Percentiles rank a stretch among this genome's conserved stretches.
These are phyloP conservation scores for Hoplodrina blanda DNA, from an alignment of 2,888 invertebrate genomes.

Conservation along the genomic window DNA sequence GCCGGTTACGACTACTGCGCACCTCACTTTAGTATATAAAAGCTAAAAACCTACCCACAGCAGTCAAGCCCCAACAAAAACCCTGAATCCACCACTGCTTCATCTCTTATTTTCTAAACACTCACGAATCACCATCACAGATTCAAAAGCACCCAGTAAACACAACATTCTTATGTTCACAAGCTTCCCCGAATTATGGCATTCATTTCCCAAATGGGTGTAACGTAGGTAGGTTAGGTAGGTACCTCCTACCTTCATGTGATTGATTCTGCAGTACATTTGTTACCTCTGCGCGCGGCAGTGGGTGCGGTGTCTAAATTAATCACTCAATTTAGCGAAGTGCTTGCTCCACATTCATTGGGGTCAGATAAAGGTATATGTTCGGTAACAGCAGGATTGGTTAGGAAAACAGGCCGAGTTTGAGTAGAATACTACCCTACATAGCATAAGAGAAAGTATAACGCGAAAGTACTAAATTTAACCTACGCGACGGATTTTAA, in stretches of 20 bases:
- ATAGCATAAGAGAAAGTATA: too few relatives aligned
- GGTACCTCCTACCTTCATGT: conserved; percentile 5
- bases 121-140: background rate
- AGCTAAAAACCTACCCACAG: too few relatives aligned
- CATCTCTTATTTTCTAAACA: too few relatives aligned
- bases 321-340: conserved; percentile 63
- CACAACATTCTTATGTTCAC: background rate
- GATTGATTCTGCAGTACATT: conserved; percentile 56
- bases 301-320: conserved; percentile 55
- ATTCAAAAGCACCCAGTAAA: background rate
- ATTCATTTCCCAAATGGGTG: conserved; percentile 39
- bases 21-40: too few relatives aligned
- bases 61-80: too few relatives aligned
- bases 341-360: conserved; percentile 47
- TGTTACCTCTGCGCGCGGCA: conserved; percentile 25
- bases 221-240: too few relatives aligned
- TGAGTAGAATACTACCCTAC: background rate
- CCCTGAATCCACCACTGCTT: too few relatives aligned
- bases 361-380: conserved; percentile 32
- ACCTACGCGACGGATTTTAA: too few relatives aligned
- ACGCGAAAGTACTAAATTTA: too few relatives aligned
- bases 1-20: too few relatives aligned
- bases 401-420: conserved; percentile 18
- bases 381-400: conserved; percentile 21
- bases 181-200: background rate